Base-by-base conservation (phyloP, 2,797 vertebrate species). In the Neosilurus mollespiculum region DNA sequence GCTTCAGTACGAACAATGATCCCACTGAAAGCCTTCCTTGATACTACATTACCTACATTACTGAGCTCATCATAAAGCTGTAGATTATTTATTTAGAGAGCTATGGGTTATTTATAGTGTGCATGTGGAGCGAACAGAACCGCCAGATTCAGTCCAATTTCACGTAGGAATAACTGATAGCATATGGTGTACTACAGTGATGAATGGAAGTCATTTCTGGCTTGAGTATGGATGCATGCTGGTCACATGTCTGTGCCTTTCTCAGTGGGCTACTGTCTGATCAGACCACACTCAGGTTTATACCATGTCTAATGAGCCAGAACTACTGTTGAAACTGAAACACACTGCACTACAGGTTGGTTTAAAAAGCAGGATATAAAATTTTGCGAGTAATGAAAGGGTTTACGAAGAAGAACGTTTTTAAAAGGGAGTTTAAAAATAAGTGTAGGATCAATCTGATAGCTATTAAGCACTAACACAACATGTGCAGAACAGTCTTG, bases 281-380 rank as follows among this genome's bases (percentile, higher is more conserved):
- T 85, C 80, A 81, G 82, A 76, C 58, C 75, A 80, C 9, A 9
- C 16, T 69, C 51, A 22, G 78, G 82, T 87, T 88, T 86, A 86
- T 76, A 84, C 64, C 30, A 65, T 18, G 34, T 59, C 65, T 64
- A 89, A 87, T 87, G 85, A 87, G 59, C 64, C 83, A 86, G 56
- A 86, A 66, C 75, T 86, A 37, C 71, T 71, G 51, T 62, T 43
- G 72, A 49, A 69, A 78, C 80, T 37, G 30, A 18, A 49, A 78
- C n/a, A 8, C 37, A 7, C 24, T 75, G 34, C 43, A 37, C 62
- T 81, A 51, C 26, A 64, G 26, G 6, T 43, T 65, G 67, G 58
- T 56, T 37, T 12, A 51, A 24, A 73, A 64, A 30, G 49, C 37
- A 30, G 7, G 34, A 56, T 26, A 22, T 24, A 56, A 72, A 64